Conservation (phyloP, 2,888 invertebrate genomes). For the Campoletis raptor region DNA sequence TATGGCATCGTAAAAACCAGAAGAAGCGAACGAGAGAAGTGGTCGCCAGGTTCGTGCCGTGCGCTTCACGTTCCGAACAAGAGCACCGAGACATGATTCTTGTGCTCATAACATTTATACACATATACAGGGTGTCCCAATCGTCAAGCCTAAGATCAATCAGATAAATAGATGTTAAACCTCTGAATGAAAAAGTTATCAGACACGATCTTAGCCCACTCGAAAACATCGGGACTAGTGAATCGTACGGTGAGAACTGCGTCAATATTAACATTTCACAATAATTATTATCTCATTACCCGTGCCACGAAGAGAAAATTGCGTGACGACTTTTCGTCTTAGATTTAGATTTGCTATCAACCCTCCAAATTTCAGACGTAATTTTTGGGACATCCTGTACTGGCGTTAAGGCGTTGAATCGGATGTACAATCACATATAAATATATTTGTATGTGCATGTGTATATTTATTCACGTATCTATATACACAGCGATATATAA, state of each 20-base stretch:
- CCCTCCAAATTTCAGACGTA: neutral
- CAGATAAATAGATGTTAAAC: neutral
- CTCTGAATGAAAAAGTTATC: neutral
- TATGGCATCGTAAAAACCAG: slow-evolving; percentile 62
- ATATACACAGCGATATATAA: neutral
- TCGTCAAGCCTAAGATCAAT: neutral
- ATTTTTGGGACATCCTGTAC: neutral
- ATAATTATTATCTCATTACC: too few relatives aligned
- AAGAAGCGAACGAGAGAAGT: slow-evolving; percentile 52
- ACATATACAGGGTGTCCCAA: neutral
- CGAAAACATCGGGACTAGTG: too few relatives aligned
- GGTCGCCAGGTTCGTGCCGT: slow-evolving; percentile 7
- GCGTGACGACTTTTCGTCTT: neutral
- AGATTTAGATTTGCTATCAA: too few relatives aligned
- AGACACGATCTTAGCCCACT: too few relatives aligned
- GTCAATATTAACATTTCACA: neutral
- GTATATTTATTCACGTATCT: slow-evolving; percentile 2
- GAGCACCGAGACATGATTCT: slow-evolving; percentile 23
- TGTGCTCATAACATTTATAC: slow-evolving; percentile 7
- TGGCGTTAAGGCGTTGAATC: neutral
- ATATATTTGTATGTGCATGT: neutral
- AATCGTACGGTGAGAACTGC: too few relatives aligned
- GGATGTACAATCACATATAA: neutral
- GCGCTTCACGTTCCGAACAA: slow-evolving; percentile 17
- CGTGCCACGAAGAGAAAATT: neutral